phyloP scores from a whole-genome alignment of 2,113 vertebrate genomes.

The Notothenia coriiceps region DNA sequence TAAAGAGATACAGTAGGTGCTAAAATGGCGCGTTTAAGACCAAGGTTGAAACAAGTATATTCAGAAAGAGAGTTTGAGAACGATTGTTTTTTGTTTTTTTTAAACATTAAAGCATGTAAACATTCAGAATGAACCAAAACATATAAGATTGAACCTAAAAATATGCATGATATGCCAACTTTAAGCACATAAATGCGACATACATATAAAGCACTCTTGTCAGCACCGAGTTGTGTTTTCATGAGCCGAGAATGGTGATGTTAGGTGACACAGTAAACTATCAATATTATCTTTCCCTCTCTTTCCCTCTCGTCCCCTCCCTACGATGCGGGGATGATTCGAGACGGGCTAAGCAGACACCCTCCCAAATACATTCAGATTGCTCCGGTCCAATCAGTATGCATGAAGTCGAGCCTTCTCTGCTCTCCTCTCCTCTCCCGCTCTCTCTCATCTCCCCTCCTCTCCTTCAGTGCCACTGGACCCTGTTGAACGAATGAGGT shows the following conservation, averaged over 20 bases:
- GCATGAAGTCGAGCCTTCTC: conserved; percentile 56
- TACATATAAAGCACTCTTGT: conserved; percentile 45
- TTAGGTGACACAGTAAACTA: conserved; percentile 75
- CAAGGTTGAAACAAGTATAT: too few relatives aligned
- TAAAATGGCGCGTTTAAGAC: too few relatives aligned
- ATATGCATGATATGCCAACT: background rate
- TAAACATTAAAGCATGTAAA: too few relatives aligned
- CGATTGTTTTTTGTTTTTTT: too few relatives aligned
- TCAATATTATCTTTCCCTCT: conserved; percentile 50
- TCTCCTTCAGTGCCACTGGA: conserved; percentile 54
- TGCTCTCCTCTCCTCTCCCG: conserved; percentile 34
- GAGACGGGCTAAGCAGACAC: conserved; percentile 48
- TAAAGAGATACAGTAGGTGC: too few relatives aligned
- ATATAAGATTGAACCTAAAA: too few relatives aligned
- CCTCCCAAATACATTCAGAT: conserved; percentile 55
- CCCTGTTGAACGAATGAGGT: conserved; percentile 60
- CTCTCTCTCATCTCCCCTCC: conserved; percentile 22
- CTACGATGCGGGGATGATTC: conserved; percentile 33
- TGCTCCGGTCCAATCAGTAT: conserved; percentile 60
- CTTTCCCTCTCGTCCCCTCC: conserved; percentile 17
- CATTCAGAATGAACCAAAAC: too few relatives aligned
- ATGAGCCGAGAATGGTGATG: conserved; percentile 60
- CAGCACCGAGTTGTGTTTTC: conserved; percentile 64
- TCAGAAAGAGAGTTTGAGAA: too few relatives aligned
- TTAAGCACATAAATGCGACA: background rate